A percentile compares a stretch with the other conserved stretches of the same genome.
Evolutionary conservation across 2,888 invertebrate species (phyloP).

Genomic region (Lordiphosa fenestrarum): DNA sequence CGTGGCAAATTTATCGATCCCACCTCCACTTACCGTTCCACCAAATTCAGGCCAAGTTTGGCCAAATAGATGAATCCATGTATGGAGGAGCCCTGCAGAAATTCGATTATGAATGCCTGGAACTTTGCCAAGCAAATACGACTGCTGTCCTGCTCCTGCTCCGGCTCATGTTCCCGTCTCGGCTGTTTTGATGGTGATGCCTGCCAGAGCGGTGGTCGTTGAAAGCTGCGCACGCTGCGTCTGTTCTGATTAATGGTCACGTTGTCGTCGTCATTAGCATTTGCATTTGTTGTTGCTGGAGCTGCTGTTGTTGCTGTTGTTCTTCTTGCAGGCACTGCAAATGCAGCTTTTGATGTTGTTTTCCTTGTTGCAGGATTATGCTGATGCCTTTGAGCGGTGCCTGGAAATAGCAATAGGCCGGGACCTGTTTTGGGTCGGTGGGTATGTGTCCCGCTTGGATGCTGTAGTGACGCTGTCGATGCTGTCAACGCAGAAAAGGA

Average conservation of each 20-base stretch:
- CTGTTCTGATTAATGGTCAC: slow-evolving; percentile 42
- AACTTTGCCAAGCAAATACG: slow-evolving; percentile 49
- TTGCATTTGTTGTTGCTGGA: slow-evolving; percentile 22
- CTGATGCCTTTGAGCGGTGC: slow-evolving; percentile 42
- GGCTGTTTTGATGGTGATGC: slow-evolving; percentile 5
- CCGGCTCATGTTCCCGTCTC: slow-evolving; percentile 1
- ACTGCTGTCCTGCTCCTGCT: neutral
- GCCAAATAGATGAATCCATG: slow-evolving; percentile 80
- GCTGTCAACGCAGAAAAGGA: slow-evolving; percentile 32
- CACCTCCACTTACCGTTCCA: slow-evolving; percentile 77
- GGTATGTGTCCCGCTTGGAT: slow-evolving; percentile 4
- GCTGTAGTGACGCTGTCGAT: slow-evolving; percentile 51
- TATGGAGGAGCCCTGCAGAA: slow-evolving; percentile 78
- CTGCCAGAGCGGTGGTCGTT: slow-evolving; percentile 57
- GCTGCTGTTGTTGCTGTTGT: no score
- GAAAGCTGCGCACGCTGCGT: slow-evolving; percentile 54
- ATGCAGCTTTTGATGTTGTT: neutral
- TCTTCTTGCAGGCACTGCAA: neutral
- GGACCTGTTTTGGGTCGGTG: slow-evolving; percentile 31
- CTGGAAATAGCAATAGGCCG: slow-evolving; percentile 58
- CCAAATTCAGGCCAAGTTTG: slow-evolving; percentile 75
- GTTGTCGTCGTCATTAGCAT: slow-evolving; percentile 32
- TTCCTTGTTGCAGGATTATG: slow-evolving; percentile 18
- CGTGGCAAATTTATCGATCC: neutral
- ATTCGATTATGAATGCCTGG: slow-evolving; percentile 76